Evolutionary conservation across 2,888 invertebrate genomes (phyloP).

Genomic region (Hydrotaea diabolus): DNA sequence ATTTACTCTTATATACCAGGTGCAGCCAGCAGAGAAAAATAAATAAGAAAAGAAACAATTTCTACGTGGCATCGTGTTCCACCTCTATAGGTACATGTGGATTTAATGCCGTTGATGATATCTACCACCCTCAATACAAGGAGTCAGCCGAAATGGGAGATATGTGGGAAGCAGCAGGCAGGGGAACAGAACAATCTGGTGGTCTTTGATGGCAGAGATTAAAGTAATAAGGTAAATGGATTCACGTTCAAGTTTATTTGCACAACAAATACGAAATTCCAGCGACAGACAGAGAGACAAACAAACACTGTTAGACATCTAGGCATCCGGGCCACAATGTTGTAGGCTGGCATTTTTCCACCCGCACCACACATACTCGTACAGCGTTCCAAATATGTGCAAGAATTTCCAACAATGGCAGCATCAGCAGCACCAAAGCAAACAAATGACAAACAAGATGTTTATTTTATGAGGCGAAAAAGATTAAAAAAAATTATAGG

Average conservation of each 20-base stretch:
- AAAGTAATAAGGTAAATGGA: conserved; percentile 55
- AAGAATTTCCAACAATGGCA: not conserved
- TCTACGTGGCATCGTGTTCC: too few species aligned
- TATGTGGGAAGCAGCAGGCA: too few species aligned
- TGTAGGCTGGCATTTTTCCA: too few species aligned
- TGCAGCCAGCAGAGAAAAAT: not conserved
- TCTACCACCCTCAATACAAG: too few species aligned
- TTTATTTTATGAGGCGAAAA: conserved; percentile 29
- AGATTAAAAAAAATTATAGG: conserved; percentile 38
- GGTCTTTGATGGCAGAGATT: conserved; percentile 10
- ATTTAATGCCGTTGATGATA: too few species aligned
- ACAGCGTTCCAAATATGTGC: too few species aligned
- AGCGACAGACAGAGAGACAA: not conserved
- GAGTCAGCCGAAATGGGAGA: too few species aligned
- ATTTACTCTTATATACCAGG: too few species aligned
- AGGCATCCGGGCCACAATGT: not conserved
- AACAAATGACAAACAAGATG: conserved; percentile 28
- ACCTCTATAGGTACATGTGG: too few species aligned
- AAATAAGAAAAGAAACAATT: not conserved
- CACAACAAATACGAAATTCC: conserved; percentile 4
- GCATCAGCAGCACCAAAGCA: too few species aligned
- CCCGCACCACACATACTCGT: not conserved
- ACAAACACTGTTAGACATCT: not conserved
- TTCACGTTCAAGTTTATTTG: conserved; percentile 51
- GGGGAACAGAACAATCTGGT: not conserved